phyloP scores from a whole-genome alignment of 2,113 vertebrate genomes.

The Semicossyphus pulcher region DNA sequence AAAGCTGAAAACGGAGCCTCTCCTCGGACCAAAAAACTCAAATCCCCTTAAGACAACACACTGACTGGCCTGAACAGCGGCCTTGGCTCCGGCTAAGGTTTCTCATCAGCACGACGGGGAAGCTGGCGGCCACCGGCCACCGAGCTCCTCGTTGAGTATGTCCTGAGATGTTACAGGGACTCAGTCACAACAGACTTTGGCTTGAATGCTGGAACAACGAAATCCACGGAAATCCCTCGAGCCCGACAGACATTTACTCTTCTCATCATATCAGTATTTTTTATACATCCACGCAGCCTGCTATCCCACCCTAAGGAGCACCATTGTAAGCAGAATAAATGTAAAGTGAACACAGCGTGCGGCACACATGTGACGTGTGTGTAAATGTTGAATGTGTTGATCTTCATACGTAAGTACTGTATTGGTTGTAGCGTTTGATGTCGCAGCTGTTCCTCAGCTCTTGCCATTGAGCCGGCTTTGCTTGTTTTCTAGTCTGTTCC shows the following conservation, averaged over 20 bases:
- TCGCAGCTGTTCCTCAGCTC: constrained; percentile 46
- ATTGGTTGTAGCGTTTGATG: constrained; percentile 57
- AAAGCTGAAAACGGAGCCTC: constrained; percentile 95
- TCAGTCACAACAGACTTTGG: constrained; percentile 63
- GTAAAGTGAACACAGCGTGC: constrained; percentile 41
- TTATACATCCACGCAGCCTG: constrained; percentile 61
- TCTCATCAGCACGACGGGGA: constrained; percentile 53
- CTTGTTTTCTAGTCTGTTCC: constrained; percentile 61
- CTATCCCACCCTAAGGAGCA: constrained; percentile 53
- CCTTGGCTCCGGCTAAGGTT: constrained; percentile 48
- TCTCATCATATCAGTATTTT: constrained; percentile 76
- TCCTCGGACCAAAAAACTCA: constrained; percentile 94
- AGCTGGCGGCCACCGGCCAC: constrained; percentile 40
- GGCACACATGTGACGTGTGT: constrained; percentile 28
- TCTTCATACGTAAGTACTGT: constrained; percentile 75
- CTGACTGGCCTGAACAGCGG: constrained; percentile 48
- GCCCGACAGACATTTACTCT: constrained; percentile 70
- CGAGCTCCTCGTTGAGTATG: constrained; percentile 41
- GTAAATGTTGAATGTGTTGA: constrained; percentile 54
- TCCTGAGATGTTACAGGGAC: constrained; percentile 54
- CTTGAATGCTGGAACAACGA: constrained; percentile 74
- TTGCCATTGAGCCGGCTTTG: constrained; percentile 63
- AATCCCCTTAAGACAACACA: constrained; percentile 86
- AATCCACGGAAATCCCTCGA: constrained; percentile 67
- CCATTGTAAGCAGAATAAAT: constrained; percentile 53